Conservation (phyloP, 2,113 vertebrate genomes). For the Solea solea region DNA sequence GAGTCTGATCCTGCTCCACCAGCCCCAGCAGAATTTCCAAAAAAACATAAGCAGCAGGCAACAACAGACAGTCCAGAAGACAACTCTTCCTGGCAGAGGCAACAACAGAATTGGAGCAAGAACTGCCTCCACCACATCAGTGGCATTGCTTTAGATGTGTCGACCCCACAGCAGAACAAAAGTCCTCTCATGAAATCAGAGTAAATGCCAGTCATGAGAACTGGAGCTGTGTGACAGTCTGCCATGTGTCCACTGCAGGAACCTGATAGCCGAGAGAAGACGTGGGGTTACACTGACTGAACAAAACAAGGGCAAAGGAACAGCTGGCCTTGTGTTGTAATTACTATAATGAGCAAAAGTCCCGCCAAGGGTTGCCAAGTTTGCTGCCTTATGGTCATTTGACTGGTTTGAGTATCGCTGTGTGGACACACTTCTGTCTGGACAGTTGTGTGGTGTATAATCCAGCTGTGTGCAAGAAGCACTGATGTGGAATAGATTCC, state of each 20-base stretch:
- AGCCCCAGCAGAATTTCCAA: too few relatives aligned
- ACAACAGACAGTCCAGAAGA: too few relatives aligned
- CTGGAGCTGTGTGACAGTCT: constrained; percentile 21
- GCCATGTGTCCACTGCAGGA: constrained; percentile 5
- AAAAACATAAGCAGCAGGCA: too few relatives aligned
- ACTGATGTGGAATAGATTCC: not conserved
- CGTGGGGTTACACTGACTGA: constrained; percentile 10
- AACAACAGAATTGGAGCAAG: too few relatives aligned
- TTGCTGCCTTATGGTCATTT: not conserved
- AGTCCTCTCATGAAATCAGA: constrained; percentile 33
- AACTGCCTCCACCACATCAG: not conserved
- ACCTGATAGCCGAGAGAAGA: constrained; percentile 15
- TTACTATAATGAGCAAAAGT: constrained; percentile 20
- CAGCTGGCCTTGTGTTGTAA: constrained; percentile 43
- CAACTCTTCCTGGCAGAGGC: too few relatives aligned
- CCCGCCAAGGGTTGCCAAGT: constrained; percentile 24
- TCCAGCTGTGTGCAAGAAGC: not conserved
- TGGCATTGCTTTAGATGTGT: not conserved
- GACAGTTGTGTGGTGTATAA: not conserved
- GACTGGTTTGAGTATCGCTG: not conserved
- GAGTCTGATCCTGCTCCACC: too few relatives aligned
- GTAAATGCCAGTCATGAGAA: constrained; percentile 33
- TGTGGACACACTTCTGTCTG: not conserved
- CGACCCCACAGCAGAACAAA: constrained; percentile 1
- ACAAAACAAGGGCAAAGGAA: constrained; percentile 1